Percentiles rank a stretch among this genome's conserved stretches.
These are phyloP conservation scores for Pseudocheirus occidentalis DNA, from an alignment of 2,797 vertebrate genomes.

Conservation along the genomic window DNA sequence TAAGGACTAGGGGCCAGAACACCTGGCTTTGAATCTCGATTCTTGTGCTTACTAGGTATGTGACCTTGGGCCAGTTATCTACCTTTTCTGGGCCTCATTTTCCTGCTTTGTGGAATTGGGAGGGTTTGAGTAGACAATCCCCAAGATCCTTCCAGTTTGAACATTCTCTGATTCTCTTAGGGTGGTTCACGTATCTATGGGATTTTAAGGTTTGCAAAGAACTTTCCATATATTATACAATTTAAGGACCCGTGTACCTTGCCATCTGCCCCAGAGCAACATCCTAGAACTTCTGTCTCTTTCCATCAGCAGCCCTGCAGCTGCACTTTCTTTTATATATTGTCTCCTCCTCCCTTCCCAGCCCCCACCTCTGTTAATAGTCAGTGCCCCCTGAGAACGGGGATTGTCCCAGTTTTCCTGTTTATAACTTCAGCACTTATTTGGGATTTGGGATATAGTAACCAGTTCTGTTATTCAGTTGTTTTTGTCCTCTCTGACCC, in stretches of 20 bases:
- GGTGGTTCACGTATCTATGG: neutral
- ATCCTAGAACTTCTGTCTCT: neutral
- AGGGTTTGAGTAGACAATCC: neutral
- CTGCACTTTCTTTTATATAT: neutral
- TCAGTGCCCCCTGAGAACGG: neutral
- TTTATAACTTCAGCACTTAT: neutral
- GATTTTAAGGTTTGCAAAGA: neutral
- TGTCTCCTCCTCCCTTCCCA: neutral
- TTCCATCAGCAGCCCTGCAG: neutral
- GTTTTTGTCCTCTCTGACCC: neutral
- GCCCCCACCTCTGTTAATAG: neutral
- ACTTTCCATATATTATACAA: neutral
- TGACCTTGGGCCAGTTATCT: neutral
- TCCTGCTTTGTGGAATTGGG: neutral
- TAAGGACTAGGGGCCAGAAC: neutral
- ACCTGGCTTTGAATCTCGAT: neutral
- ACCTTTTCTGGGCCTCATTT: neutral
- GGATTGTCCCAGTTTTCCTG: neutral
- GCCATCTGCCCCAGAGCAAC: neutral
- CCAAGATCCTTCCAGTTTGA: neutral
- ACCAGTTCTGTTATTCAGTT: neutral
- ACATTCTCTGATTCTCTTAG: neutral
- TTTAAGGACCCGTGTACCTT: neutral
- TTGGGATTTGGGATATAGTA: neutral
- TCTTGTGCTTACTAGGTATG: neutral